A percentile compares a stretch with the other conserved stretches of the same genome.
Evolutionary conservation across 2,888 invertebrate species (phyloP).

Genomic region (Theretra japonica): DNA sequence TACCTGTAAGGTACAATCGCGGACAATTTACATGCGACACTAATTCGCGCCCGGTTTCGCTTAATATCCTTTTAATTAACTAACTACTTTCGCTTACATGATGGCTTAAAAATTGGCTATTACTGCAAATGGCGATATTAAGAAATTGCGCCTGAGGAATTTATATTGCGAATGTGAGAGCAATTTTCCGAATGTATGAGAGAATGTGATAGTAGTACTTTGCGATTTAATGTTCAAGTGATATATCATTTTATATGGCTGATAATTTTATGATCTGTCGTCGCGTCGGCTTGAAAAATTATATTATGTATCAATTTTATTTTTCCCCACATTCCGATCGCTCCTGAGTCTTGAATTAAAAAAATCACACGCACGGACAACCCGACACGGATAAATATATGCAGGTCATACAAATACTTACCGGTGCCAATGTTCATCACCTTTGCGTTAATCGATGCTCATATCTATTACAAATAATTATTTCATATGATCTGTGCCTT

Average conservation of each 20-base stretch:
- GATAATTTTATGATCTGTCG: background rate
- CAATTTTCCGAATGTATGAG: slow-evolving; percentile 2
- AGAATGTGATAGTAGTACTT: background rate
- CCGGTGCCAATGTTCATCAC: too few species aligned
- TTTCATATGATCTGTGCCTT: too few species aligned
- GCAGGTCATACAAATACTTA: too few species aligned
- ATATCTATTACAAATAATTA: too few species aligned
- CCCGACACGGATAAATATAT: too few species aligned
- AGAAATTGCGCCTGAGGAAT: background rate
- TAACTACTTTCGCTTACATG: slow-evolving; percentile 9
- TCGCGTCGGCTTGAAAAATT: too few species aligned
- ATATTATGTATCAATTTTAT: too few species aligned
- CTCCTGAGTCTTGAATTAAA: too few species aligned
- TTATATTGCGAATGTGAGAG: background rate
- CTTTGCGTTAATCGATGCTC: too few species aligned
- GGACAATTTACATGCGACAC: slow-evolving; percentile 5
- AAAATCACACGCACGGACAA: too few species aligned
- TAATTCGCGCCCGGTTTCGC: background rate
- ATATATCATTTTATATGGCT: background rate
- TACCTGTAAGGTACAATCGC: slow-evolving; percentile 1
- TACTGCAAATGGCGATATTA: background rate
- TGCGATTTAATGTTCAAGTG: background rate
- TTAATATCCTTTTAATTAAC: slow-evolving; percentile 1
- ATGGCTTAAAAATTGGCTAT: background rate
- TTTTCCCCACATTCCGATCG: too few species aligned